phyloP scores from a whole-genome alignment of 1,140 invertebrate species.

The Atta texana region DNA sequence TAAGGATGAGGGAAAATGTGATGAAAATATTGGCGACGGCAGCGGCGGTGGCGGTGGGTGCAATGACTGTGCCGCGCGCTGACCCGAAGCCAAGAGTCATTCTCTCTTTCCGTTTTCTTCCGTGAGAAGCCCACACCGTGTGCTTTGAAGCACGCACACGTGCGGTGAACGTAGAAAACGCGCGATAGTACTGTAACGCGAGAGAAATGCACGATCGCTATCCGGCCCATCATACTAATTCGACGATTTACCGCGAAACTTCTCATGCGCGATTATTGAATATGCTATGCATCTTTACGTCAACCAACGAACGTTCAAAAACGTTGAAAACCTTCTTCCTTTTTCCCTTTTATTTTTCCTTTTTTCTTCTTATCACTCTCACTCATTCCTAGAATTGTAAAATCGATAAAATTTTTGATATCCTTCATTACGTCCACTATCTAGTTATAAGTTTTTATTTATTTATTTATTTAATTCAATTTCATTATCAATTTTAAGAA shows the following conservation, averaged over 20 bases:
- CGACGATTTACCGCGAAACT: conserved; percentile 58
- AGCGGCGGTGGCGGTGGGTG: conserved; percentile 21
- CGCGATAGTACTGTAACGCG: conserved; percentile 15
- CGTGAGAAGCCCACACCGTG: conserved; percentile 41
- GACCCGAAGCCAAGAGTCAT: conserved; percentile 62
- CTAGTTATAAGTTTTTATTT: conserved; percentile 13
- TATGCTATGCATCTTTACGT: conserved; percentile 32
- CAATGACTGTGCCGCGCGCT: conserved; percentile 58
- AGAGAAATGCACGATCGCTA: conserved; percentile 57
- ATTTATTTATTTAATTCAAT: background rate
- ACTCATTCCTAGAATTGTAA: background rate
- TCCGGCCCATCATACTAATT: conserved; percentile 59
- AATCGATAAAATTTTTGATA: background rate
- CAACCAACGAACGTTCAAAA: background rate
- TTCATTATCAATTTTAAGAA: background rate
- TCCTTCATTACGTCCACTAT: background rate
- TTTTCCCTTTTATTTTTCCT: background rate
- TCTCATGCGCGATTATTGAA: conserved; percentile 55
- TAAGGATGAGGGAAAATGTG: conserved; percentile 41
- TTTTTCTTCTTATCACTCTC: conserved; percentile 21
- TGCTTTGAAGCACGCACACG: conserved; percentile 31
- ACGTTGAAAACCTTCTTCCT: background rate
- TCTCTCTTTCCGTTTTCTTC: conserved; percentile 61
- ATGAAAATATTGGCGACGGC: conserved; percentile 49
- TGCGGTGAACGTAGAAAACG: conserved; percentile 31